Evolutionary conservation across 2,113 vertebrate genomes (phyloP).

Genomic region (Cryptotis parvus): DNA sequence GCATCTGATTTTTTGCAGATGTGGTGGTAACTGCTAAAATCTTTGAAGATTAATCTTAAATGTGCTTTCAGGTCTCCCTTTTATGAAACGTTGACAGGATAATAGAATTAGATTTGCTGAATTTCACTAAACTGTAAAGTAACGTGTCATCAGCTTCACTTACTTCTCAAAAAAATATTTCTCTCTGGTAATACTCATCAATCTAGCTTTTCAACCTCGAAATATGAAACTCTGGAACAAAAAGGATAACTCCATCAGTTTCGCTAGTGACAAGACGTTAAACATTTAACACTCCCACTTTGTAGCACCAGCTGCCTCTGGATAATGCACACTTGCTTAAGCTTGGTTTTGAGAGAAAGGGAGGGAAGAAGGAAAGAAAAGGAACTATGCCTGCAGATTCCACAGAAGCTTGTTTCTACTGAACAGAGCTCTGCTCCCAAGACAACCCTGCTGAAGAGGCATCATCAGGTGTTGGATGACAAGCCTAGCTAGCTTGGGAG

Average conservation of each 20-base stretch:
- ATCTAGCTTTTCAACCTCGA: slow-evolving; percentile 76
- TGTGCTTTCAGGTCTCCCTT: slow-evolving; percentile 74
- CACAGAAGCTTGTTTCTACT: background rate
- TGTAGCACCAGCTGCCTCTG: slow-evolving; percentile 57
- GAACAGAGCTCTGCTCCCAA: background rate
- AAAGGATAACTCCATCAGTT: slow-evolving; percentile 78
- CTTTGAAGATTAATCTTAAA: slow-evolving; percentile 77
- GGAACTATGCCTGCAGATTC: background rate
- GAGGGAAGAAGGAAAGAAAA: background rate
- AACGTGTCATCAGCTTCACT: slow-evolving; percentile 82
- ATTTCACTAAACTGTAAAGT: slow-evolving; percentile 83
- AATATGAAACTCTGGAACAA: slow-evolving; percentile 68
- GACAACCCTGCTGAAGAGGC: too few relatives aligned
- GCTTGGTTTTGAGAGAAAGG: background rate
- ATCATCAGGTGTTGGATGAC: too few relatives aligned
- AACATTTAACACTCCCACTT: slow-evolving; percentile 53
- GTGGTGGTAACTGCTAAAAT: slow-evolving; percentile 60
- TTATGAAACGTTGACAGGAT: slow-evolving; percentile 80
- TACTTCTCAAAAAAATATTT: slow-evolving; percentile 83
- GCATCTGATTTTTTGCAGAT: slow-evolving; percentile 68
- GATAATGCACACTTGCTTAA: slow-evolving; percentile 59
- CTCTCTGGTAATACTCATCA: slow-evolving; percentile 77
- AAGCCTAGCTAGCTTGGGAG: too few relatives aligned
- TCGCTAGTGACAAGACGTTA: slow-evolving; percentile 75
- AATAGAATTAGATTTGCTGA: slow-evolving; percentile 83